phyloP scores from a whole-genome alignment of 2,113 vertebrate species.

The Uropsilus gracilis region DNA sequence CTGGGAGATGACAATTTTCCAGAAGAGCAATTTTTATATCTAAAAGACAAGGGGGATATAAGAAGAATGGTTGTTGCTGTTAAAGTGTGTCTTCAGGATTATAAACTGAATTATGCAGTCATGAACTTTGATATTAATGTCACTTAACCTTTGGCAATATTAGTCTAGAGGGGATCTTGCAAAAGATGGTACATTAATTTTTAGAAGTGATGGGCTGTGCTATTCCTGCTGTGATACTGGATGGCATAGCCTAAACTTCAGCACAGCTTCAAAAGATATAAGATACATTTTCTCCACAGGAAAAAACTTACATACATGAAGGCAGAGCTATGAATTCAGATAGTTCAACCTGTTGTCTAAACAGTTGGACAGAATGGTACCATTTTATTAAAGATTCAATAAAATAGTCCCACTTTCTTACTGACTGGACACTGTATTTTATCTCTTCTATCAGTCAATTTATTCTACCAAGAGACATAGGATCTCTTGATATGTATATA shows the following conservation, averaged over 20 bases:
- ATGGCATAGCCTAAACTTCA: slow-evolving; percentile 37
- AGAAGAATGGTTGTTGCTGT: slow-evolving; percentile 65
- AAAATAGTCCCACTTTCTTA: background rate
- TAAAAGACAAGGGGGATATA: slow-evolving; percentile 15
- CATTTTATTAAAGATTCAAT: background rate
- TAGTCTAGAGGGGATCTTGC: slow-evolving; percentile 70
- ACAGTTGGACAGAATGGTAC: background rate
- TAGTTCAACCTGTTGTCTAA: slow-evolving; percentile 21
- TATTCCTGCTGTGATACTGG: slow-evolving; percentile 65
- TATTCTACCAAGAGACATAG: background rate
- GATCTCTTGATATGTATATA: background rate
- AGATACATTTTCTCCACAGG: slow-evolving; percentile 43
- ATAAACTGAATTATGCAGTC: slow-evolving; percentile 69
- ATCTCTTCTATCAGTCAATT: background rate
- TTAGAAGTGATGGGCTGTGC: slow-evolving; percentile 66
- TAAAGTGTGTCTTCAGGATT: slow-evolving; percentile 74
- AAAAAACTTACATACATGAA: slow-evolving; percentile 15
- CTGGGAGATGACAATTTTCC: slow-evolving; percentile 76
- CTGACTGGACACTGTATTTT: background rate
- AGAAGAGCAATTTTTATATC: slow-evolving; percentile 73
- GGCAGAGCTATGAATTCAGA: slow-evolving; percentile 33
- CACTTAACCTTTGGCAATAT: slow-evolving; percentile 80
- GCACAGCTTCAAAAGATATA: background rate
- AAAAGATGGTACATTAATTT: slow-evolving; percentile 70
- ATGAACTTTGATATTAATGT: slow-evolving; percentile 70